A percentile compares a stretch with the other conserved stretches of the same genome.
phyloP scores from a whole-genome alignment of 2,113 vertebrate genomes.

The Apodemus sylvaticus region DNA sequence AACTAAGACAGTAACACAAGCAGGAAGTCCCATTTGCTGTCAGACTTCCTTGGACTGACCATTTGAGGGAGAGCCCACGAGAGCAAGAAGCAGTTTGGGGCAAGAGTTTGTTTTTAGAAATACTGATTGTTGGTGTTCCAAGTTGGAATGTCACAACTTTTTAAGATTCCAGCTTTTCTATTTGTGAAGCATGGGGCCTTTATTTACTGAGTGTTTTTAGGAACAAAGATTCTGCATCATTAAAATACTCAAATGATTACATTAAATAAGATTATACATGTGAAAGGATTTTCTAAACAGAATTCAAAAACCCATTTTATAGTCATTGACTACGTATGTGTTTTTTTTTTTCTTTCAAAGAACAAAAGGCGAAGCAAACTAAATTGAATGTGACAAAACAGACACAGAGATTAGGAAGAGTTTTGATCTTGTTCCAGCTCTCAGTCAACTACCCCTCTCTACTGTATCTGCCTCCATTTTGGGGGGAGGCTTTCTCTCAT shows the following conservation, averaged over 20 bases:
- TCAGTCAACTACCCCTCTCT: not conserved
- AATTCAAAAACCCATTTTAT: conserved; percentile 6
- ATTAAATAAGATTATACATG: not conserved
- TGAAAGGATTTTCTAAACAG: conserved; percentile 26
- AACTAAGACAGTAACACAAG: not conserved
- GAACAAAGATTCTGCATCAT: not conserved
- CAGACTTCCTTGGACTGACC: not conserved
- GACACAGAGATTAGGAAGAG: not conserved
- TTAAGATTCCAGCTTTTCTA: not conserved
- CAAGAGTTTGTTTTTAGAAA: not conserved
- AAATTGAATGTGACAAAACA: not conserved
- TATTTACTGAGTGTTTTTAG: not conserved
- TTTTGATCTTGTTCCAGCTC: not conserved
- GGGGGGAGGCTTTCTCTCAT: not conserved
- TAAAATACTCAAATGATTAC: not conserved
- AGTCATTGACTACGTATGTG: not conserved
- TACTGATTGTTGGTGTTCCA: not conserved
- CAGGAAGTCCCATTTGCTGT: not conserved
- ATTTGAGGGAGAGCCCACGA: not conserved
- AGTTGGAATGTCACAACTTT: not conserved
- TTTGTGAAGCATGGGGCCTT: not conserved
- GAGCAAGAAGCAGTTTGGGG: not conserved
- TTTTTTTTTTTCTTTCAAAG: not conserved
- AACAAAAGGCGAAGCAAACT: conserved; percentile 4
- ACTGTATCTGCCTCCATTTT: not conserved